Evolutionary conservation across 2,888 invertebrate species (phyloP), one percentile per base, ranked within the genome.

Genomic region (Brachypterus glaber): DNA sequence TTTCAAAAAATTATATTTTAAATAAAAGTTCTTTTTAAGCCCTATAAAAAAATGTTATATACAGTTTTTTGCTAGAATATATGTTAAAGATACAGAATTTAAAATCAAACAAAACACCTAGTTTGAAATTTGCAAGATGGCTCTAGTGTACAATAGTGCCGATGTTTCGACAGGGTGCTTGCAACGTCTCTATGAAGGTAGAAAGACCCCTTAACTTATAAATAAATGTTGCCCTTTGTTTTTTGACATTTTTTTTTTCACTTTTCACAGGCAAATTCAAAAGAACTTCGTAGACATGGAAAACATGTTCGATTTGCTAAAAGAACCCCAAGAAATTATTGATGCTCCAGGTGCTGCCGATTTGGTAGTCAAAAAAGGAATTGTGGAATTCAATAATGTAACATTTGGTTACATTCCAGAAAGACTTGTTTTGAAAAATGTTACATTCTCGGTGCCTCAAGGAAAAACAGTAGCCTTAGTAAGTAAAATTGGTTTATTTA

Each of bases 221-320:
- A n/a, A n/a, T n/a, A n/a, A n/a, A 9, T 4, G n/a, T n/a, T n/a
- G n/a, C n/a, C n/a, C 11, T 5, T 33, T 9, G 11, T 7, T 25
- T 24, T 33, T 27, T n/a, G 33, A 11, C 11, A 12, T 25, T 8
- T 5, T 7, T 7, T 8, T n/a, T n/a, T n/a, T n/a, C 43, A 45
- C 48, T 43, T 37, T 49, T 53, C 54, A 13, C 61, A 90, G 96
- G 58, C 87, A 90, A 38, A 95, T 97, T 41, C 97, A 97, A 62
- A 91, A 89, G 69, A 90, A 93, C 59, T 97, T 98, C 58, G 82
- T 97, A 12, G 97, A 98, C 59, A 97, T 97, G 97, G 97, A 98
- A 66, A 97, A 97, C 64, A 96, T 98, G 97, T 92, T 97, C 62
- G 95, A 96, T 51, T 66, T 98, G 44, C 71, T 98, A 55, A 76